Percentiles rank a stretch among this genome's conserved stretches.
phyloP scores from a whole-genome alignment of 2,888 invertebrate species.

The Tenthredo scrophulariae region DNA sequence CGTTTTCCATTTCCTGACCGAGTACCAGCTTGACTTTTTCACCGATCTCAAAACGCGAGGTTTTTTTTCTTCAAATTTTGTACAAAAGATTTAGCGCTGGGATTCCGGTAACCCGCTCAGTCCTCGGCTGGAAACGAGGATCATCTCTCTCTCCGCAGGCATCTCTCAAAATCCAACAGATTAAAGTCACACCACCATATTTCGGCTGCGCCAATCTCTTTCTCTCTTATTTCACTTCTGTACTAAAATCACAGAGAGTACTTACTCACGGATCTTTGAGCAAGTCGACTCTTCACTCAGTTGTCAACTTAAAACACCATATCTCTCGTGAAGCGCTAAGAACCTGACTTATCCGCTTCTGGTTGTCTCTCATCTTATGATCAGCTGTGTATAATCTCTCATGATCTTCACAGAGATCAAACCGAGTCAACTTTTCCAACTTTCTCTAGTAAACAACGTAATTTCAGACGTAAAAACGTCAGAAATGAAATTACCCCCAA shows the following conservation, averaged over 20 bases:
- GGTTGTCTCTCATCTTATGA: constrained; percentile 13
- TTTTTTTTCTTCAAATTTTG: constrained; percentile 3
- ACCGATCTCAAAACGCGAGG: background rate
- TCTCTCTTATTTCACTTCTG: background rate
- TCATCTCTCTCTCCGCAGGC: background rate
- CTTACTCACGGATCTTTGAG: background rate
- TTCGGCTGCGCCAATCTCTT: background rate
- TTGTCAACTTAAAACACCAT: constrained; percentile 35
- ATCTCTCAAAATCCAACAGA: constrained; percentile 11
- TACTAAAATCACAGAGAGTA: background rate
- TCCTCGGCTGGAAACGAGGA: background rate
- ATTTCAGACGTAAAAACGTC: background rate
- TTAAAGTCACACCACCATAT: background rate
- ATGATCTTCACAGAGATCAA: background rate
- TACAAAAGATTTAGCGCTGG: background rate
- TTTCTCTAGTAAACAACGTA: background rate
- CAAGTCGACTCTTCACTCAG: constrained; percentile 3
- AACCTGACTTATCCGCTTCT: constrained; percentile 2
- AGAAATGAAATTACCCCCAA: background rate
- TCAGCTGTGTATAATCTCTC: background rate
- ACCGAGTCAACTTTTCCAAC: background rate
- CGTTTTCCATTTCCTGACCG: background rate
- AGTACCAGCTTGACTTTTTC: constrained; percentile 37
- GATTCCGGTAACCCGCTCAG: constrained; percentile 19
- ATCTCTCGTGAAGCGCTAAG: background rate